These are phyloP conservation scores for Chrysolina haemoptera DNA, from an alignment of 2,888 invertebrate genomes.

Conservation along the genomic window DNA sequence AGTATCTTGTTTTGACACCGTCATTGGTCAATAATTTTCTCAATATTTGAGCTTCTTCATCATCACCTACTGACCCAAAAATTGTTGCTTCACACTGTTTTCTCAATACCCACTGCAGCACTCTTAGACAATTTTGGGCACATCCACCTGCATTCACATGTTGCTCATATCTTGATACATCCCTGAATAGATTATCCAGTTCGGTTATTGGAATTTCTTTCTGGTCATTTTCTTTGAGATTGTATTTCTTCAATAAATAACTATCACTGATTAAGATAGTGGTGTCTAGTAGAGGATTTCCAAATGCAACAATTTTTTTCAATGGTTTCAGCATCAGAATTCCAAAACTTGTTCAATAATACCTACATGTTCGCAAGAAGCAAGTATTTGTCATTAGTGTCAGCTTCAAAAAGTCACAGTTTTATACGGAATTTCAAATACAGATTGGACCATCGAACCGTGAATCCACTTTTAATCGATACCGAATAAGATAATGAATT, in stretches of 20 bases:
- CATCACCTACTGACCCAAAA: slow-evolving; percentile 73
- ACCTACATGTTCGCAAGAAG: background rate
- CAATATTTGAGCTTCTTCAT: slow-evolving; percentile 68
- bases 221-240: slow-evolving; percentile 66
- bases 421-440: too few relatives aligned
- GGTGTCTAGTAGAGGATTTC: slow-evolving; percentile 69
- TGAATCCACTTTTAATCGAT: too few relatives aligned
- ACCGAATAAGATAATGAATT: too few relatives aligned
- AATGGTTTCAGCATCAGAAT: background rate
- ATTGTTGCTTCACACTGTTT: slow-evolving; percentile 62
- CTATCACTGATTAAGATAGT: slow-evolving; percentile 61
- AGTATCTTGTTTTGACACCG: slow-evolving; percentile 69
- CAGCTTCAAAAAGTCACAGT: background rate
- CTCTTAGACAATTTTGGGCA: slow-evolving; percentile 71
- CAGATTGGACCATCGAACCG: too few relatives aligned
- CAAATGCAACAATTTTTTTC: slow-evolving; percentile 64
- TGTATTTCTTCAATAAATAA: slow-evolving; percentile 65
- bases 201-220: slow-evolving; percentile 63
- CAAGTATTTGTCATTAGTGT: background rate
- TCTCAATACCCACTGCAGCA: slow-evolving; percentile 68
- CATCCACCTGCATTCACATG: slow-evolving; percentile 68
- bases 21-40: slow-evolving; percentile 65
- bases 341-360: background rate
- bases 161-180: slow-evolving; percentile 55
- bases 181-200: slow-evolving; percentile 60